A percentile compares a stretch with the other conserved stretches of the same genome.
Evolutionary conservation across 2,797 vertebrate species (phyloP).

Genomic region (Hipposideros larvatus): DNA sequence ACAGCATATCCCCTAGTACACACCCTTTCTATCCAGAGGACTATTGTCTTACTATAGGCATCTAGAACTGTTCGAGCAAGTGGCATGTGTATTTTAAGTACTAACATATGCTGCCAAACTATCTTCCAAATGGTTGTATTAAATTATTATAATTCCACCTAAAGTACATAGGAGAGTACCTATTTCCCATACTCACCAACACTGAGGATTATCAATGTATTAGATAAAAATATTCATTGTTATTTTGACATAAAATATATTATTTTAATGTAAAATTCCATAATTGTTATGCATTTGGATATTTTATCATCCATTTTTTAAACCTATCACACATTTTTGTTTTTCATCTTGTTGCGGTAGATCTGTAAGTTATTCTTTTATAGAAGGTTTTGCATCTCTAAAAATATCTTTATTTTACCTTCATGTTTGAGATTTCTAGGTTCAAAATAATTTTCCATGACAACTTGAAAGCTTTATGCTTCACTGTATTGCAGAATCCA

Average conservation of each 20-base stretch:
- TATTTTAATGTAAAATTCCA: conserved; percentile 14
- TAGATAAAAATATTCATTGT: not conserved
- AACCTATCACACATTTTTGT: not conserved
- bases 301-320: not conserved
- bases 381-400: not conserved
- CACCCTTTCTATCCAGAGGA: not conserved
- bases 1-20: not conserved
- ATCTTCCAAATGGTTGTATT: not conserved
- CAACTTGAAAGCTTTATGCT: not conserved
- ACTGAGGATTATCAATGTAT: not conserved
- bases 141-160: not conserved
- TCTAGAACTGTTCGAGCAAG: not conserved
- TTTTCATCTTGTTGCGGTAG: conserved; percentile 2
- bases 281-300: not conserved
- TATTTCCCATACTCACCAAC: not conserved
- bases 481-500: not conserved
- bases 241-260: conserved; percentile 15
- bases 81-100: conserved; percentile 7
- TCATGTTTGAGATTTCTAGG: conserved; percentile 31
- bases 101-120: not conserved
- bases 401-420: not conserved
- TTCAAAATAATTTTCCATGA: conserved; percentile 27
- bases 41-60: not conserved
- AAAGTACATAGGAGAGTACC: not conserved
- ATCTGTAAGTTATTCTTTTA: not conserved